Conservation (phyloP, 2,888 invertebrate genomes). For the Acleris holmiana region DNA sequence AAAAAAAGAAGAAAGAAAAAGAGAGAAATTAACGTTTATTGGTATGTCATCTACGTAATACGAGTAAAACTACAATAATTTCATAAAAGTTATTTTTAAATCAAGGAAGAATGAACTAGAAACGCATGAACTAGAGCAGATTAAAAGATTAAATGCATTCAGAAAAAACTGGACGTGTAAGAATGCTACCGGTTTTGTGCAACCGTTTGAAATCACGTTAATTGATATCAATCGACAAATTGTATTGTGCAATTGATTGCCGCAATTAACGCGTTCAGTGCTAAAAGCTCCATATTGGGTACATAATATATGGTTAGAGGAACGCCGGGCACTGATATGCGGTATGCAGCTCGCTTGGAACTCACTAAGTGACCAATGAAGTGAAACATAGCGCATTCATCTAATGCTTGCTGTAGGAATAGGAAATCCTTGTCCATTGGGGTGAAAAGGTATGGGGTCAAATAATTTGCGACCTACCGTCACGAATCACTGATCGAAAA, state of each 20-base stretch:
- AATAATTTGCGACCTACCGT: too few species aligned
- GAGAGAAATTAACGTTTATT: too few species aligned
- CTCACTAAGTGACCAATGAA: slow-evolving; percentile 2
- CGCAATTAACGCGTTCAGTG: slow-evolving; percentile 8
- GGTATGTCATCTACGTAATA: too few species aligned
- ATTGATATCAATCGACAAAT: slow-evolving; percentile 28
- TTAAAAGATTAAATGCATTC: background rate
- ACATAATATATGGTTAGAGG: too few species aligned
- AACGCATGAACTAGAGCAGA: background rate
- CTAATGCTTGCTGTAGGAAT: background rate
- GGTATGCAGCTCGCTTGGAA: too few species aligned
- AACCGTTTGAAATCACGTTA: slow-evolving; percentile 15
- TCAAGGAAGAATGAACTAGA: background rate
- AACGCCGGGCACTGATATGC: too few species aligned
- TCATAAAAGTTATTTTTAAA: too few species aligned
- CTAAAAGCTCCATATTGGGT: too few species aligned
- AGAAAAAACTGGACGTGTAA: slow-evolving; percentile 2
- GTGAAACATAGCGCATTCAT: background rate
- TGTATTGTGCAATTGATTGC: slow-evolving; percentile 19
- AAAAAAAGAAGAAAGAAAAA: too few species aligned
- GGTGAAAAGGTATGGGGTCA: too few species aligned
- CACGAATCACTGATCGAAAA: too few species aligned
- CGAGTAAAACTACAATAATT: too few species aligned
- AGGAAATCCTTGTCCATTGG: slow-evolving; percentile 18
- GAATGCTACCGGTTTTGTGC: slow-evolving; percentile 15